Percentiles rank a stretch among this genome's conserved stretches.
Evolutionary conservation across 2,797 vertebrate genomes (phyloP).

Genomic region (Xyrichtys novacula): DNA sequence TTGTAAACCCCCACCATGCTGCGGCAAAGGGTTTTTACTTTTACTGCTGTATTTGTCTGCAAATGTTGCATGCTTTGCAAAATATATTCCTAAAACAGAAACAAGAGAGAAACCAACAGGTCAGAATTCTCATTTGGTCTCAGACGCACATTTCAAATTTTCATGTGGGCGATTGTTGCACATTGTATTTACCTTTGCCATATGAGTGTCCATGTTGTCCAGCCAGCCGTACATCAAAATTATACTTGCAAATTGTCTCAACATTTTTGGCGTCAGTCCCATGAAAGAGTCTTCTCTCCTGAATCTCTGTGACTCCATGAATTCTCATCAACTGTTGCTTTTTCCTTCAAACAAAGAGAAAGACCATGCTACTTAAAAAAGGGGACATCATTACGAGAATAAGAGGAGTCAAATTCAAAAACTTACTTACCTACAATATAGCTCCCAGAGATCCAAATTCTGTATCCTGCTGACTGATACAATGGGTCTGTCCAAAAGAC

Average conservation of each 20-base stretch:
- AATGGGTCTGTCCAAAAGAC: slow-evolving; percentile 78
- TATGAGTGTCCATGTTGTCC: slow-evolving; percentile 70
- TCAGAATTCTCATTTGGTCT: too few relatives aligned
- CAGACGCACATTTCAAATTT: neutral
- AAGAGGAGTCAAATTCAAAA: neutral
- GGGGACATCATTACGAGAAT: rapidly evolving
- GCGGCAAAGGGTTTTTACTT: slow-evolving; percentile 71
- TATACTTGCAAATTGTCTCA: slow-evolving; percentile 89
- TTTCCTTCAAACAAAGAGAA: slow-evolving; percentile 80
- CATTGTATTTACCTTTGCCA: slow-evolving; percentile 86
- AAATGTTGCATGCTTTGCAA: slow-evolving; percentile 85
- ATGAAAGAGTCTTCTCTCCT: slow-evolving; percentile 89
- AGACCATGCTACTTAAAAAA: neutral
- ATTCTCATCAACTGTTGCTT: slow-evolving; percentile 89
- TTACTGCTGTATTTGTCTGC: slow-evolving; percentile 84
- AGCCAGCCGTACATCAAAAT: slow-evolving; percentile 90
- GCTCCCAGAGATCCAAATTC: slow-evolving; percentile 91
- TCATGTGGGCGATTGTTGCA: neutral
- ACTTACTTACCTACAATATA: slow-evolving; percentile 87
- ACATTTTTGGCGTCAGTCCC: slow-evolving; percentile 87
- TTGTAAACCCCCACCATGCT: slow-evolving; percentile 72
- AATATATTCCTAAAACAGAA: slow-evolving; percentile 87
- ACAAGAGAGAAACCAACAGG: slow-evolving; percentile 14
- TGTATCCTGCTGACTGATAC: slow-evolving; percentile 89
- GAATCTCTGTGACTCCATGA: slow-evolving; percentile 78